Evolutionary conservation across 1,140 invertebrate species (phyloP), one percentile per base, ranked within the genome.

Genomic region (Cherax quadricarinatus): DNA sequence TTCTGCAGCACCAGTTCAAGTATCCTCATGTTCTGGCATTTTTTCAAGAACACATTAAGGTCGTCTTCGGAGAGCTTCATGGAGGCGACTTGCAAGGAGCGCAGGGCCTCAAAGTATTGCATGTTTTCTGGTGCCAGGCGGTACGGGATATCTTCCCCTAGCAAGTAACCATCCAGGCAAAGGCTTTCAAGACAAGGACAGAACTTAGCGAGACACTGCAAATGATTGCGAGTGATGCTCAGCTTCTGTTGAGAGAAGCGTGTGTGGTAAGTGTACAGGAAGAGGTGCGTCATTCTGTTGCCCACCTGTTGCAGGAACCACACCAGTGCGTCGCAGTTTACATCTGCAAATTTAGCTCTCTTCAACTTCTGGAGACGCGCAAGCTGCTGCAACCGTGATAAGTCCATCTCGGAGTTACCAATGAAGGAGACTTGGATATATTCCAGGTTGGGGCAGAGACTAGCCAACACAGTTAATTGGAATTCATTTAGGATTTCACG

Each of bases 31-130:
- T 89, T 80, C 30, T 66, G 80, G 62, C 93, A 93, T 21, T 94
- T 88, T 14, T 83, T 88, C 21, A 94, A 89, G 83, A 94, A 93
- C 41, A 94, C 91, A 21, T 93, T 88, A 62, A 94, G 86, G 84
- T 94, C 93, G 66, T 93, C 91, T 57, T 93, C 93, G 51, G 93
- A 93, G 12, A 94, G 89, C 57, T 93, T 91, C 87, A 94, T 94
- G 73, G 91, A 93, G 66, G 88, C 89, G 41, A 94, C 70, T 75
- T 93, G 91, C 14, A 94, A 87, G 53, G 80, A 88, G 4, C 88
- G 86, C 18, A 94, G 86, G 16, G 80, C 82, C 57, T 89, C 48
- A 82, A 94, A 94, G 86, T 92, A 94, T 70, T 94, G 92, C 12
- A 91, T 57, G 51, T 90, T 86, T 1, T 91, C 88, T 9, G 79